Evolutionary conservation across 2,113 vertebrate species (phyloP).

Genomic region (Pantherophis guttatus): DNA sequence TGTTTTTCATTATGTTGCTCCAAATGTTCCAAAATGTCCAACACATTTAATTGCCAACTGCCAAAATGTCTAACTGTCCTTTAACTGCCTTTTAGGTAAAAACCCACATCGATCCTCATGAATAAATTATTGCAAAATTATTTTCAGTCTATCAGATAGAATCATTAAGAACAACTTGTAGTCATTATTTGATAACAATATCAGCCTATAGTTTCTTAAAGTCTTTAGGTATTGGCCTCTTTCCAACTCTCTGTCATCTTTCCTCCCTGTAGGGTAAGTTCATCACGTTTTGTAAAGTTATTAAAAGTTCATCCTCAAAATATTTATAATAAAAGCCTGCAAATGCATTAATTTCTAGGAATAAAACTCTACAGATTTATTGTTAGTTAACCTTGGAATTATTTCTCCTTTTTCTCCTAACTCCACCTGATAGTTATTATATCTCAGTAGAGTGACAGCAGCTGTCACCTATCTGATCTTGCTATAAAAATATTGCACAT

Average conservation of each 20-base stretch:
- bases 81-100: neutral
- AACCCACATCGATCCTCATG: neutral
- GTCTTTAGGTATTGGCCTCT: neutral
- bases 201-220: neutral
- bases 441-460: neutral
- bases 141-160: neutral
- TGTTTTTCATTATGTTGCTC: neutral
- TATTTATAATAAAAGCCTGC: neutral
- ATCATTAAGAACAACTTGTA: neutral
- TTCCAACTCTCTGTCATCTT: neutral
- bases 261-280: neutral
- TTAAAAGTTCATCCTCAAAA: neutral
- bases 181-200: neutral
- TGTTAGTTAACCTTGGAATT: neutral
- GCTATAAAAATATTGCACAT: neutral
- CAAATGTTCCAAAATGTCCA: neutral
- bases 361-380: neutral
- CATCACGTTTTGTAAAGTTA: no score
- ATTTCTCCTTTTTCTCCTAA: neutral
- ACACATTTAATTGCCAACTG: neutral
- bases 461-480: neutral
- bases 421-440: neutral
- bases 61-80: neutral
- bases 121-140: neutral
- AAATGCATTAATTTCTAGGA: neutral